A percentile compares a stretch with the other conserved stretches of the same genome.
These are phyloP conservation scores for Tachina lurida DNA, from an alignment of 2,888 invertebrate species.

Conservation along the genomic window DNA sequence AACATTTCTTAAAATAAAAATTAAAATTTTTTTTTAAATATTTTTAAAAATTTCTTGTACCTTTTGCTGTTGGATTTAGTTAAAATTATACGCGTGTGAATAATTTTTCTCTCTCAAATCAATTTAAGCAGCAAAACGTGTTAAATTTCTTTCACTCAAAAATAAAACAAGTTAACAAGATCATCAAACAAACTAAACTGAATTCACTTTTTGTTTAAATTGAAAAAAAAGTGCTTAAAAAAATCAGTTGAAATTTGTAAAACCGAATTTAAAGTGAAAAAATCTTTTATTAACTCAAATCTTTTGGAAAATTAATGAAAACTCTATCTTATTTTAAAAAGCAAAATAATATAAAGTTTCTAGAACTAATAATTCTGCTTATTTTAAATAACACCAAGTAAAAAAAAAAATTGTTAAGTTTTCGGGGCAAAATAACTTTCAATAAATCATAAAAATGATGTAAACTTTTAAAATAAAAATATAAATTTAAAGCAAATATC, in stretches of 20 bases:
- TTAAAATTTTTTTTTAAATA: slow-evolving; percentile 28
- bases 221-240: slow-evolving; percentile 63
- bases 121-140: slow-evolving; percentile 46
- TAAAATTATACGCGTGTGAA: slow-evolving; percentile 73
- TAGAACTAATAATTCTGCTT: too few species aligned
- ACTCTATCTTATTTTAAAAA: too few species aligned
- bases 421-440: too few species aligned
- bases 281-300: not conserved
- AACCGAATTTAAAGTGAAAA: slow-evolving; percentile 57
- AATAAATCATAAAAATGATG: not conserved
- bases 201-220: slow-evolving; percentile 61
- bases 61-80: slow-evolving; percentile 69
- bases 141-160: slow-evolving; percentile 54
- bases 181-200: slow-evolving; percentile 49
- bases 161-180: not conserved
- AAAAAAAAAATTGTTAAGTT: too few species aligned
- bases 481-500: not conserved
- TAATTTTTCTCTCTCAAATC: slow-evolving; percentile 70
- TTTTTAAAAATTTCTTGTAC: slow-evolving; percentile 39
- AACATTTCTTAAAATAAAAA: not conserved
- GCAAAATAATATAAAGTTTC: too few species aligned
- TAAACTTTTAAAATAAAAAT: not conserved
- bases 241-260: slow-evolving; percentile 62
- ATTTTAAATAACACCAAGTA: too few species aligned
- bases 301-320: slow-evolving; percentile 3